Evolutionary conservation across 2,888 invertebrate genomes (phyloP).

Genomic region (Nasonia oneida): DNA sequence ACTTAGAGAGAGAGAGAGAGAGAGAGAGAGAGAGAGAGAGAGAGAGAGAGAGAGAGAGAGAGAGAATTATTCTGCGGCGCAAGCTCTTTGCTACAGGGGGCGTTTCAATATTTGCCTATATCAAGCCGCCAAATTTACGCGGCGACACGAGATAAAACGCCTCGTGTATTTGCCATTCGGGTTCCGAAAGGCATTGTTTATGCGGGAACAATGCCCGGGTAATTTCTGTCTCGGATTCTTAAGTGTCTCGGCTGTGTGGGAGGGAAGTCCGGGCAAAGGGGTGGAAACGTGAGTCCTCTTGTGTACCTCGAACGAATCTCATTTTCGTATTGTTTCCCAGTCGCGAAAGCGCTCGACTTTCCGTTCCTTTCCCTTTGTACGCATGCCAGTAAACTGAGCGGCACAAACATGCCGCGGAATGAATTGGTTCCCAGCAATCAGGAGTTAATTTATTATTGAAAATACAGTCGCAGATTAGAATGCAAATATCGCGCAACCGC

Average conservation of each 20-base stretch:
- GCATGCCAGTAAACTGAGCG: slow-evolving; percentile 1
- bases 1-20: too few relatives aligned
- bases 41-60: too few relatives aligned
- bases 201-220: slow-evolving; percentile 18
- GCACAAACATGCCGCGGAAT: background rate
- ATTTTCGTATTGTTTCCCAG: slow-evolving; percentile 24
- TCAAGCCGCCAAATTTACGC: background rate
- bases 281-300: background rate
- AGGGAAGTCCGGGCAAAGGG: slow-evolving; percentile 9
- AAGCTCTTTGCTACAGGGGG: background rate
- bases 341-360: background rate
- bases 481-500: background rate
- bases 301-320: slow-evolving; percentile 26
- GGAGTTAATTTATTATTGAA: background rate
- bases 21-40: too few relatives aligned
- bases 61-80: background rate
- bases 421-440: background rate
- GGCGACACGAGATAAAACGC: slow-evolving; percentile 10
- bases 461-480: background rate
- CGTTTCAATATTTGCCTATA: background rate
- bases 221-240: slow-evolving; percentile 31
- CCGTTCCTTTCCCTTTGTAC: background rate
- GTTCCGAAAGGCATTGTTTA: slow-evolving; percentile 31
- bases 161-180: slow-evolving; percentile 10
- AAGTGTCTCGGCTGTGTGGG: background rate